These are phyloP conservation scores for Orbicella faveolata DNA, from an alignment of 64 coral and sea anemone genomes.

Conservation along the genomic window DNA sequence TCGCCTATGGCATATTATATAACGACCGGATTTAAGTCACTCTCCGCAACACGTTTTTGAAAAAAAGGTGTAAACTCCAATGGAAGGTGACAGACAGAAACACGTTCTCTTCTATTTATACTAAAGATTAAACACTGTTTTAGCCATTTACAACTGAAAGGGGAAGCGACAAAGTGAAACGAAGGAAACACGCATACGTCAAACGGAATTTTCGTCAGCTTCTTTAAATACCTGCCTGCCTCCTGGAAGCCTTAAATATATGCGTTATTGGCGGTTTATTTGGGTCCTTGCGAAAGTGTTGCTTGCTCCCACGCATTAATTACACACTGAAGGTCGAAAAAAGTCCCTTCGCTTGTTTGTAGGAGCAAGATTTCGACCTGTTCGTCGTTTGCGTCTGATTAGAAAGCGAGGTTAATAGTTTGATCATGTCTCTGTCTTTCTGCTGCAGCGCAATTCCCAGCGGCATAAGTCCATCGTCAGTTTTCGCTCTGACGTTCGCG, in stretches of 20 bases:
- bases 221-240: background rate
- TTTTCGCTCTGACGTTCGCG: slow-evolving; percentile 64
- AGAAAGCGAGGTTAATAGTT: slow-evolving; percentile 60
- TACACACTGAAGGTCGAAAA: slow-evolving; percentile 19
- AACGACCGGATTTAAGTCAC: background rate
- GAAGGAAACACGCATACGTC: slow-evolving; percentile 1
- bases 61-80: background rate
- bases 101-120: background rate
- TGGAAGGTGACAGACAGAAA: background rate
- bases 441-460: slow-evolving; percentile 83
- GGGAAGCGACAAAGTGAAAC: background rate
- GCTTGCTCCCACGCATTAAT: slow-evolving; percentile 10
- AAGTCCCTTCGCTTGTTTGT: slow-evolving; percentile 27
- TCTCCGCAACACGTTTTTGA: background rate
- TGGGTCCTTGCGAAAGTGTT: background rate
- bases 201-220: slow-evolving; percentile 22
- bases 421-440: slow-evolving; percentile 79
- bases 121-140: background rate
- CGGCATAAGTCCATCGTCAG: slow-evolving; percentile 82
- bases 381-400: slow-evolving; percentile 8
- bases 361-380: slow-evolving; percentile 9
- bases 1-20: background rate
- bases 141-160: background rate
- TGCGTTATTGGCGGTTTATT: background rate
- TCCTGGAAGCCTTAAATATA: background rate